These are phyloP conservation scores for Prolemur simus DNA, from an alignment of 2,113 vertebrate species.

Conservation along the genomic window DNA sequence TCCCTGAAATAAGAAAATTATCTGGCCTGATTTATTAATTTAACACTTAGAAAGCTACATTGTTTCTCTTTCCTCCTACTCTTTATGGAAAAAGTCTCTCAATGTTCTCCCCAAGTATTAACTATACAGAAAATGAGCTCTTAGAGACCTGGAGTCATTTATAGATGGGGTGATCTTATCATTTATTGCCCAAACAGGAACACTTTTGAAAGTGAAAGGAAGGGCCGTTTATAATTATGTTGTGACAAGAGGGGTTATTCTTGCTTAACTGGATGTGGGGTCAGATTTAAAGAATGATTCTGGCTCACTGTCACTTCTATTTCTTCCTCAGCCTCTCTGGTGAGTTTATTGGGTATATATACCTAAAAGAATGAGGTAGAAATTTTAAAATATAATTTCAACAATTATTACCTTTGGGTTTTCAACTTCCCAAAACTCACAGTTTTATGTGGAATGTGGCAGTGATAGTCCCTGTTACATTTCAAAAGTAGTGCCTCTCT, in stretches of 20 bases:
- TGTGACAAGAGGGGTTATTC: not conserved
- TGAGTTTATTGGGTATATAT: not conserved
- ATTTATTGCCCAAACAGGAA: not conserved
- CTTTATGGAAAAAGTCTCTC: not conserved
- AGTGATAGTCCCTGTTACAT: not conserved
- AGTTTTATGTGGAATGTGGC: not conserved
- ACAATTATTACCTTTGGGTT: not conserved
- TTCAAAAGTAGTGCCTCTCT: not conserved
- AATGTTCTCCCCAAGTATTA: not conserved
- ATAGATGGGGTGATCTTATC: not conserved
- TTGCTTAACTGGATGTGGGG: not conserved
- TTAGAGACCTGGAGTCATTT: not conserved
- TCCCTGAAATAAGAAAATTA: constrained; percentile 3
- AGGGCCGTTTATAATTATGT: not conserved
- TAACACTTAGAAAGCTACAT: not conserved
- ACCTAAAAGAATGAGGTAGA: not conserved
- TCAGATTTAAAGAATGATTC: constrained; percentile 10
- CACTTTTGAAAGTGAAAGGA: not conserved
- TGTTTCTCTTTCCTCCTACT: not conserved
- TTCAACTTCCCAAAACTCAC: not conserved
- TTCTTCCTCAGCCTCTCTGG: not conserved
- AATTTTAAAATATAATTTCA: not conserved
- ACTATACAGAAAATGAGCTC: not conserved
- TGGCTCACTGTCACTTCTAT: not conserved
- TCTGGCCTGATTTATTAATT: not conserved